phyloP scores from a whole-genome alignment of 2,797 vertebrate species.

The Buceros bicornis region DNA sequence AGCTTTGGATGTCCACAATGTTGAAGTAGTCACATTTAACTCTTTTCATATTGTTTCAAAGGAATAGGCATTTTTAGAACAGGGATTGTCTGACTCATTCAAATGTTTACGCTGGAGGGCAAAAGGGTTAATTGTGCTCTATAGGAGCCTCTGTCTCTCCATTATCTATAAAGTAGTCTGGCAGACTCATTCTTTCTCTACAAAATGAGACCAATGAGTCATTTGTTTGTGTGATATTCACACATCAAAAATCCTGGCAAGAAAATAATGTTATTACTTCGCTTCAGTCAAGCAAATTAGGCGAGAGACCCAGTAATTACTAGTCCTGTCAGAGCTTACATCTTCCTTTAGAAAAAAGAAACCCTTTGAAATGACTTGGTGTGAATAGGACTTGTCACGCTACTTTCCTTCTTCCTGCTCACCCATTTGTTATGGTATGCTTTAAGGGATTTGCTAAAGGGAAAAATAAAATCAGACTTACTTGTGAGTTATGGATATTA shows the following conservation, averaged over 20 bases:
- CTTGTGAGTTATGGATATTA: not conserved
- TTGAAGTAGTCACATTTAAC: not conserved
- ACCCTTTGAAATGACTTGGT: not conserved
- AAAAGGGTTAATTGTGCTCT: not conserved
- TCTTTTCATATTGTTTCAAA: not conserved
- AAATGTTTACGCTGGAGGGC: not conserved
- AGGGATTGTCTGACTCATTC: not conserved
- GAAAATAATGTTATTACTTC: not conserved
- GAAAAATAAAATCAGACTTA: not conserved
- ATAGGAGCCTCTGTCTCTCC: not conserved
- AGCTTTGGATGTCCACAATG: not conserved
- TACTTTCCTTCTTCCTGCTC: not conserved
- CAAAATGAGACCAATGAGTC: not conserved
- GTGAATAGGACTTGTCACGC: not conserved
- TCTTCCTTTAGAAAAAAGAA: not conserved
- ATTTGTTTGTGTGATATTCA: not conserved
- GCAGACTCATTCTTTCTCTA: not conserved
- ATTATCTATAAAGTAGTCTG: not conserved
- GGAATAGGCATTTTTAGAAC: not conserved
- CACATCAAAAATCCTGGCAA: slow-evolving; percentile 9
- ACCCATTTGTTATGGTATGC: not conserved
- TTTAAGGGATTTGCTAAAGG: not conserved
- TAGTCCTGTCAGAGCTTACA: not conserved
- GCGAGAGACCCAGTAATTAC: not conserved
- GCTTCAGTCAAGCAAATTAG: not conserved